A percentile compares a stretch with the other conserved stretches of the same genome.
These are phyloP conservation scores for Trichopria drosophilae DNA, from an alignment of 2,888 invertebrate species.

Conservation along the genomic window DNA sequence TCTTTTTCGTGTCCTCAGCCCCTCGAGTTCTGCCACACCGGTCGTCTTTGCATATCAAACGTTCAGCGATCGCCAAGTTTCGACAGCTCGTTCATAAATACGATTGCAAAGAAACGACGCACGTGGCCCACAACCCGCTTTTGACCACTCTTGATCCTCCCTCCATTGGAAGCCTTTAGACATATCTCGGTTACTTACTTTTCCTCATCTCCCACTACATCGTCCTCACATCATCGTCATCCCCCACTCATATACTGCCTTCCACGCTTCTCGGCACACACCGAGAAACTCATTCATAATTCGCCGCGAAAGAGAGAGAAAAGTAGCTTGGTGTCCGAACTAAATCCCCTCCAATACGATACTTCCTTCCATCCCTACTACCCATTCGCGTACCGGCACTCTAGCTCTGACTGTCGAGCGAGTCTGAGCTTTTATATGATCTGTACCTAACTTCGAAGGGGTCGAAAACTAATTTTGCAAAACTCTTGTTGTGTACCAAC, in stretches of 20 bases:
- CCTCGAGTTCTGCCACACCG: constrained; percentile 31
- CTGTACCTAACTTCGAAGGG: too few relatives aligned
- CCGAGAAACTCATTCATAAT: constrained; percentile 54
- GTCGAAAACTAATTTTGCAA: too few relatives aligned
- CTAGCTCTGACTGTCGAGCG: constrained; percentile 10
- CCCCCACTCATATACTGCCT: constrained; percentile 40
- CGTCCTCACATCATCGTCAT: constrained; percentile 35
- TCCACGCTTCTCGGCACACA: constrained; percentile 32
- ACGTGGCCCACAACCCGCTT: constrained; percentile 53
- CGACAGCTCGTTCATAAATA: constrained; percentile 48
- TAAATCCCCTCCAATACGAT: constrained; percentile 13
- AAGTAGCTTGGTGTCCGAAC: constrained; percentile 3
- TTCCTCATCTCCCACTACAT: constrained; percentile 29
- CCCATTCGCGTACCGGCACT: constrained; percentile 12
- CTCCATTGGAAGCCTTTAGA: constrained; percentile 32
- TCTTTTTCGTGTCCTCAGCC: constrained; percentile 28
- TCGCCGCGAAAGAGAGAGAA: constrained; percentile 39
- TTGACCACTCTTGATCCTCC: constrained; percentile 39
- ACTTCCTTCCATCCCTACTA: constrained; percentile 34
- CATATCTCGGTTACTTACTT: constrained; percentile 32
- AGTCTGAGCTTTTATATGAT: too few relatives aligned
- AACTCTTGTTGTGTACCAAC: too few relatives aligned
- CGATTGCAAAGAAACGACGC: constrained; percentile 47
- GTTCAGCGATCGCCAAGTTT: too few relatives aligned
- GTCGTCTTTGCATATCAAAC: too few relatives aligned